Evolutionary conservation across 2,888 invertebrate genomes (phyloP).

Genomic region (Acanthosepion esculentum): DNA sequence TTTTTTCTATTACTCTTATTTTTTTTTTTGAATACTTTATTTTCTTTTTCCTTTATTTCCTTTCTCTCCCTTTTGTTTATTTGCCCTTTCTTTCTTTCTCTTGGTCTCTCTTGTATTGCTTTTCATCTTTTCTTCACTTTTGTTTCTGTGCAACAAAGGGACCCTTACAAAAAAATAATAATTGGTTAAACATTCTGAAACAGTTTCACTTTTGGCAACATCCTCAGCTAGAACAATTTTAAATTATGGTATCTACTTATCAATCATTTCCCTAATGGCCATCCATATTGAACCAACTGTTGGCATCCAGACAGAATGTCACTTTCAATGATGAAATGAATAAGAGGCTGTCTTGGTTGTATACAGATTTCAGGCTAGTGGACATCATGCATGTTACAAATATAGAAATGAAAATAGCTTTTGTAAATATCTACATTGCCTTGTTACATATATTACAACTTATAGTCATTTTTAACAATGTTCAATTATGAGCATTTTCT

Average conservation of each 20-base stretch:
- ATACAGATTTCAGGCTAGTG: neutral
- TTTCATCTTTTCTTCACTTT: conserved; percentile 41
- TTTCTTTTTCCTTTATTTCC: no score
- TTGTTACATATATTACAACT: no score
- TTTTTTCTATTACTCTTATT: no score
- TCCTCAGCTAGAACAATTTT: neutral
- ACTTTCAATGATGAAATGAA: neutral
- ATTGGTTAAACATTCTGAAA: neutral
- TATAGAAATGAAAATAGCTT: no score
- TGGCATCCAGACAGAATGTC: neutral
- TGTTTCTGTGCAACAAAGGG: neutral
- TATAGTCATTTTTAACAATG: no score
- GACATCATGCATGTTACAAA: neutral
- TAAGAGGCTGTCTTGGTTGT: neutral
- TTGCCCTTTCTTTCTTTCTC: conserved; percentile 44
- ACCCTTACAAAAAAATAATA: neutral
- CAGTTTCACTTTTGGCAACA: neutral
- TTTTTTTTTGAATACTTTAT: no score
- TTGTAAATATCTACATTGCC: no score
- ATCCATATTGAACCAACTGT: neutral
- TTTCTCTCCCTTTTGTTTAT: no score
- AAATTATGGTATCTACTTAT: neutral
- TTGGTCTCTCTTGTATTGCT: neutral
- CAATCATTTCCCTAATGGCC: neutral
- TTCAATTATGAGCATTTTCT: no score